A percentile compares a stretch with the other conserved stretches of the same genome.
These are phyloP conservation scores for Melieria omissa DNA, from an alignment of 2,888 invertebrate genomes.

Conservation along the genomic window DNA sequence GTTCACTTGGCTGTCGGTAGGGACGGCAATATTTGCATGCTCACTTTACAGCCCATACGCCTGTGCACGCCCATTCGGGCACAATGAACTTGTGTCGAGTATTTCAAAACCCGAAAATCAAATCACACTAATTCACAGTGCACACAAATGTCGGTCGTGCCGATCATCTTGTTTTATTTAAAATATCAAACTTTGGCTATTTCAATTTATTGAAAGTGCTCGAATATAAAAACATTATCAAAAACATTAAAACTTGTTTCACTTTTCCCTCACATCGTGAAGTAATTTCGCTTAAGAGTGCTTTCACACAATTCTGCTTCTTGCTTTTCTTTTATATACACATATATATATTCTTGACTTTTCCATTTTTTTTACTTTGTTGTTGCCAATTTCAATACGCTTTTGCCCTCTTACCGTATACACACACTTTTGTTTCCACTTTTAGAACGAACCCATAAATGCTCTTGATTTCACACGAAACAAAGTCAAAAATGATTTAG, in stretches of 20 bases:
- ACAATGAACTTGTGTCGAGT: conserved; percentile 11
- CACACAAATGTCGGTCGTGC: too few relatives aligned
- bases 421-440: conserved; percentile 30
- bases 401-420: conserved; percentile 18
- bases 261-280: too few relatives aligned
- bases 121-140: neutral
- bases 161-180: too few relatives aligned
- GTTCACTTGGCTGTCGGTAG: too few relatives aligned
- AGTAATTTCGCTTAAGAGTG: too few relatives aligned
- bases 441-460: conserved; percentile 35
- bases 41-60: neutral
- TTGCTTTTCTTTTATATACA: too few relatives aligned
- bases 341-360: too few relatives aligned
- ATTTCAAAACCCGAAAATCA: neutral
- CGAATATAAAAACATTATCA: too few relatives aligned
- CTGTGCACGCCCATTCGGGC: conserved; percentile 8
- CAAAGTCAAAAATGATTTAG: conserved; percentile 3
- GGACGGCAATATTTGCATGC: neutral
- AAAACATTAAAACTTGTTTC: too few relatives aligned
- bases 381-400: conserved; percentile 15
- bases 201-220: too few relatives aligned
- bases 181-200: too few relatives aligned
- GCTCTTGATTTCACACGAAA: conserved; percentile 30
- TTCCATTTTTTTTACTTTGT: neutral
- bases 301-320: too few relatives aligned